Conservation (phyloP, 2,888 invertebrate genomes). For the Coleophora flavipennella region DNA sequence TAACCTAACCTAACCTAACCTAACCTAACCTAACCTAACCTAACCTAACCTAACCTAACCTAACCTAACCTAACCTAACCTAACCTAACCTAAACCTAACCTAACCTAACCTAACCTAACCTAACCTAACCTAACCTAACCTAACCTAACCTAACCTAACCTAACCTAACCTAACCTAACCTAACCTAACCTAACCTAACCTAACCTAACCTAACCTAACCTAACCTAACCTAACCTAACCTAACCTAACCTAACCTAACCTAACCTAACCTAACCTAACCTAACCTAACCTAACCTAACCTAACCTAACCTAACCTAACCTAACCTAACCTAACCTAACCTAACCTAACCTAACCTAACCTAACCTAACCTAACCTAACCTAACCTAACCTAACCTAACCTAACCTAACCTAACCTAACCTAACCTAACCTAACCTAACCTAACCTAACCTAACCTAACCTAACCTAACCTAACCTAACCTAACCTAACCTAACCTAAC, state of each 20-base stretch:
- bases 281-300: slow-evolving; percentile 8
- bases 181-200: slow-evolving; percentile 9
- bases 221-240: slow-evolving; percentile 9
- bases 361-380: slow-evolving; percentile 7
- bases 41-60: slow-evolving; percentile 9
- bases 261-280: slow-evolving; percentile 8
- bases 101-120: slow-evolving; percentile 8
- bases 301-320: slow-evolving; percentile 8
- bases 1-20: slow-evolving; percentile 10
- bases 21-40: slow-evolving; percentile 9
- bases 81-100: slow-evolving; percentile 9
- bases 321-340: slow-evolving; percentile 9
- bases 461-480: slow-evolving; percentile 9
- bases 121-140: slow-evolving; percentile 9
- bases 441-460: slow-evolving; percentile 9
- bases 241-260: slow-evolving; percentile 9
- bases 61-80: slow-evolving; percentile 9
- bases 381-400: slow-evolving; percentile 9
- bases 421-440: slow-evolving; percentile 9
- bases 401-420: slow-evolving; percentile 9
- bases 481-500: slow-evolving; percentile 8
- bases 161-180: slow-evolving; percentile 9
- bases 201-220: slow-evolving; percentile 9
- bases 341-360: slow-evolving; percentile 7
- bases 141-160: slow-evolving; percentile 9